Percentiles rank a stretch among this genome's conserved stretches.
These are phyloP conservation scores for Nannoperca australis DNA, from an alignment of 2,797 vertebrate genomes.

Conservation along the genomic window DNA sequence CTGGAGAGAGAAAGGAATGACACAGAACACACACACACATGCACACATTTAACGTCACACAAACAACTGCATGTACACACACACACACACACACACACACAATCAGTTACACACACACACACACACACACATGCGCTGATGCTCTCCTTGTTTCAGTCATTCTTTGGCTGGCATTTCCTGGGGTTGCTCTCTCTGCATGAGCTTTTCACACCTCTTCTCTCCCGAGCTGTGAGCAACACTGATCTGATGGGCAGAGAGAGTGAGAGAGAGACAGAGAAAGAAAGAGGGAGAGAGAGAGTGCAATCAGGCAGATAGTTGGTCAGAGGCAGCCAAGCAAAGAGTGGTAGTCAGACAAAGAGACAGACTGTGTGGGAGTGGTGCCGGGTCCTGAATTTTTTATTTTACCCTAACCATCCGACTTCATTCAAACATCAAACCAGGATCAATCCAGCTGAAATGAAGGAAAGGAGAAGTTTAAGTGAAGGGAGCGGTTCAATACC, in stretches of 20 bases:
- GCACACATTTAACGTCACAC: constrained; percentile 13
- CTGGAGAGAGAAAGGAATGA: constrained; percentile 40
- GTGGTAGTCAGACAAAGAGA: constrained; percentile 65
- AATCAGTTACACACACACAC: constrained; percentile 21
- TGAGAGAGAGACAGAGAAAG: neutral
- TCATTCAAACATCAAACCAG: constrained; percentile 58
- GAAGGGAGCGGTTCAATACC: neutral
- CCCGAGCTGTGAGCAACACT: constrained; percentile 63
- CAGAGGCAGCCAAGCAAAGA: constrained; percentile 71
- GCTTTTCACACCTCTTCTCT: constrained; percentile 76
- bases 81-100: too few relatives aligned
- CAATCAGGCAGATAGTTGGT: constrained; percentile 77
- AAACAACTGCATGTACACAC: constrained; percentile 7
- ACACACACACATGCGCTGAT: constrained; percentile 32
- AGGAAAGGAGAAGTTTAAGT: constrained; percentile 26
- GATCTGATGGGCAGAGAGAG: constrained; percentile 69
- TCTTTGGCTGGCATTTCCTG: constrained; percentile 74
- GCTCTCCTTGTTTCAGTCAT: constrained; percentile 67
- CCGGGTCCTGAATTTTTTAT: constrained; percentile 68
- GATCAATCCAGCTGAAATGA: constrained; percentile 34
- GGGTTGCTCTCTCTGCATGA: constrained; percentile 72
- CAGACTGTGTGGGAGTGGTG: constrained; percentile 67
- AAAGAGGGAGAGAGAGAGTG: constrained; percentile 34
- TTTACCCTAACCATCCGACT: constrained; percentile 50
- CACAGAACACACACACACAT: constrained; percentile 35